Conservation (phyloP, 2,113 vertebrate genomes). For the Cyprinodon variegatus region DNA sequence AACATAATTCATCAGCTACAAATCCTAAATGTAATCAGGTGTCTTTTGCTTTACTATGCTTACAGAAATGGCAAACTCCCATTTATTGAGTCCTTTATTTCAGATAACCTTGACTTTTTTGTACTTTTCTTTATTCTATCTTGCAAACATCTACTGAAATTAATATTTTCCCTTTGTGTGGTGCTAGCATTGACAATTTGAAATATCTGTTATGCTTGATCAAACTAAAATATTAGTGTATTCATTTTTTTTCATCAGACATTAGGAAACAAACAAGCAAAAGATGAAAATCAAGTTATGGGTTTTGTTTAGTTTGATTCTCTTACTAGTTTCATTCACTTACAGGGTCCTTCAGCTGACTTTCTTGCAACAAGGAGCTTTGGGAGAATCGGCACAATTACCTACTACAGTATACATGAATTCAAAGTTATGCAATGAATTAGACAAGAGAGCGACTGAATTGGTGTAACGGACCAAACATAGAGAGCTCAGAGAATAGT, state of each 20-base stretch:
- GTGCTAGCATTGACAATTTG: background rate
- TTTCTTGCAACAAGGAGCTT: background rate
- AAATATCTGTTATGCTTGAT: background rate
- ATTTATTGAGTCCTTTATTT: background rate
- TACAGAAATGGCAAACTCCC: background rate
- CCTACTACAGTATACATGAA: background rate
- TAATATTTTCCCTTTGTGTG: background rate
- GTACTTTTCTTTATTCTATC: background rate
- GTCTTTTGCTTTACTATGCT: background rate
- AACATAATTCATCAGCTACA: background rate
- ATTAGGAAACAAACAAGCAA: background rate
- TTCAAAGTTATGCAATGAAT: background rate
- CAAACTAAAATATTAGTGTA: background rate
- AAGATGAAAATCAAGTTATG: background rate
- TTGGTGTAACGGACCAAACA: background rate
- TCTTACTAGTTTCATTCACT: background rate
- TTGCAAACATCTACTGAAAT: background rate
- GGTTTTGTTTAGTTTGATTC: background rate
- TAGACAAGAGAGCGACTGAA: background rate
- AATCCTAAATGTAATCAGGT: background rate
- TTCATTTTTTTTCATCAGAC: background rate
- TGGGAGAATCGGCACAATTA: background rate
- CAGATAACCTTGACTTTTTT: background rate
- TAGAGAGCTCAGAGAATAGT: background rate
- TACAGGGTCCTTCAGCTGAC: background rate